Conservation (phyloP, 2,113 vertebrate genomes). For the Irena cyanogastra region DNA sequence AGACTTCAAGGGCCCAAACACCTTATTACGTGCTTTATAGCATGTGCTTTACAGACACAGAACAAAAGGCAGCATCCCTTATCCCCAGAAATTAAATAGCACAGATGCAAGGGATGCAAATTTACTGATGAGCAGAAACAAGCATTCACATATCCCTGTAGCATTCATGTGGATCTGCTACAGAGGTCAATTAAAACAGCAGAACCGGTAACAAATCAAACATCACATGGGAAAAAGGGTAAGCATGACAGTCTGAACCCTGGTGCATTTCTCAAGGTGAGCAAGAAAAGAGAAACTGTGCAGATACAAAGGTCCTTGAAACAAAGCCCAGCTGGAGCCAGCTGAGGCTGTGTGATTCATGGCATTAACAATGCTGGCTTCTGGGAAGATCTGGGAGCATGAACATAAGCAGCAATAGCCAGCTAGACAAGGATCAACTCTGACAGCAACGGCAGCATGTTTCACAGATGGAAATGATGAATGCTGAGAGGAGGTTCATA, state of each 20-base stretch:
- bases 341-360: background rate
- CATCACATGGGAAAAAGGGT: background rate
- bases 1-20: background rate
- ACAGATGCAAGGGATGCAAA: background rate
- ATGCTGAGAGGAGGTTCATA: background rate
- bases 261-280: background rate
- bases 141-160: background rate
- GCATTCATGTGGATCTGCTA: background rate
- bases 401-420: background rate
- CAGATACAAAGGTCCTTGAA: background rate
- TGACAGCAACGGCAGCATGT: background rate
- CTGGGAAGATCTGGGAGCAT: background rate
- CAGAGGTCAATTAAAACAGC: background rate
- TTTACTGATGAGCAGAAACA: background rate
- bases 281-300: background rate
- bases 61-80: background rate
- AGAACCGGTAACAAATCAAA: background rate
- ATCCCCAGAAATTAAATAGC: background rate
- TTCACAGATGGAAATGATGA: background rate
- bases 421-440: background rate
- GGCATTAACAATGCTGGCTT: background rate
- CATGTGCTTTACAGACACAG: background rate
- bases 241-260: background rate
- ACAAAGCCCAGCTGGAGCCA: background rate
- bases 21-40: background rate